Evolutionary conservation across 2,113 vertebrate genomes (phyloP), one percentile per base, ranked within the genome.

Genomic region (Myiopsitta monachus): DNA sequence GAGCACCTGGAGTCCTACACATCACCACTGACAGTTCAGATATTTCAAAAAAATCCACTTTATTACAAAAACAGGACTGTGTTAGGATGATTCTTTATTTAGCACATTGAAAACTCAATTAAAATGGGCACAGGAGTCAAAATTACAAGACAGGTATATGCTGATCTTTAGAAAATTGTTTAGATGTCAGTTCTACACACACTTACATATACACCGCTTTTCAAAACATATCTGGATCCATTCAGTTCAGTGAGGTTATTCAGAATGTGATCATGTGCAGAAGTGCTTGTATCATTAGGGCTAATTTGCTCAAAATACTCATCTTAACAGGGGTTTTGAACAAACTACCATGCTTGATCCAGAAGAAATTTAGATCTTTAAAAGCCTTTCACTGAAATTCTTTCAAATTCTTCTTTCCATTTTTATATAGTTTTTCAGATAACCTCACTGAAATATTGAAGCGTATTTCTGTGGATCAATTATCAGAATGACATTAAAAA

Each of bases 1-100:
- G 99, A 96, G 98, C 97, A 72, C 97, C 97, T 76, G 98, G 98
- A 97, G 98, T 98, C 96, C 88, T 98, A 97, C 99, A 99, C 96
- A 98, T 98, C 96, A 99, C 97, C 98, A 99, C 99, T 99, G 98
- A 96, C 92, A 83, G 88, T 95, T 98, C 97, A 98, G 76, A 98
- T 96, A 98, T 97, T 98, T 97, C 97, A 98, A 96, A 98, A 97
- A 98, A 97, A 98, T 97, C 97, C 96, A 98, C 97, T 98, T 97
- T 98, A 97, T 97, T 98, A 98, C 96, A 97, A 96, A 97, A 97
- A 97, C 94, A 97, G 95, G 95, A 97, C 96, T 97, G 89, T 83
- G 95, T 96, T 96, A 95, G 83, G 94, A 92, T 93, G 75, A 95
- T 95, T 96, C 72, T 96, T 95, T 95, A 94, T 54, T 93, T 87